Evolutionary conservation across 1,140 invertebrate genomes (phyloP).

Genomic region (Brachionus paranguensis): DNA sequence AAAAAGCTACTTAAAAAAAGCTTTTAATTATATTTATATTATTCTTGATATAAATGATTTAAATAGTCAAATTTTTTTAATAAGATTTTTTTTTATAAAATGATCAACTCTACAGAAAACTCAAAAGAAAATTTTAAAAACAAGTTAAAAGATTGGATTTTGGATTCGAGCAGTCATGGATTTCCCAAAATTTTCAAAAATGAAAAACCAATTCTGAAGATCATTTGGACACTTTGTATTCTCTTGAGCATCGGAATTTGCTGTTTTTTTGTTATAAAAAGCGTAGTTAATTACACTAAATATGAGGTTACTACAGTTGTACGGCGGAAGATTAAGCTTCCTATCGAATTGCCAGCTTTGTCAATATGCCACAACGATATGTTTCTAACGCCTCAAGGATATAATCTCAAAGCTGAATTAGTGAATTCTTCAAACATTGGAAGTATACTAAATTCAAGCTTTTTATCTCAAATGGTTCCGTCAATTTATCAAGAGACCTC

Average conservation of each 20-base stretch:
- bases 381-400: background rate
- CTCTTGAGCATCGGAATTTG: background rate
- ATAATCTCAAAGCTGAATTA: background rate
- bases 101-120: too few relatives aligned
- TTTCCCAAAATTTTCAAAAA: conserved; percentile 23
- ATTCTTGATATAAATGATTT: too few relatives aligned
- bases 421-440: background rate
- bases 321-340: background rate
- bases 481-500: background rate
- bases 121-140: too few relatives aligned
- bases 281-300: background rate
- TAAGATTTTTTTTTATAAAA: too few relatives aligned
- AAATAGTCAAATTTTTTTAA: too few relatives aligned
- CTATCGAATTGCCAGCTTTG: background rate
- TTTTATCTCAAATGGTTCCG: background rate
- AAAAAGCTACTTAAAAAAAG: too few relatives aligned
- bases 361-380: background rate
- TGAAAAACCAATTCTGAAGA: background rate
- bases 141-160: background rate
- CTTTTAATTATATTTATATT: too few relatives aligned
- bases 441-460: background rate
- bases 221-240: background rate
- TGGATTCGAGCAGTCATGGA: background rate
- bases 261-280: background rate
- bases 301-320: background rate